Base-by-base conservation (phyloP, 2,888 invertebrate genomes). In the Escarpia spicata region DNA sequence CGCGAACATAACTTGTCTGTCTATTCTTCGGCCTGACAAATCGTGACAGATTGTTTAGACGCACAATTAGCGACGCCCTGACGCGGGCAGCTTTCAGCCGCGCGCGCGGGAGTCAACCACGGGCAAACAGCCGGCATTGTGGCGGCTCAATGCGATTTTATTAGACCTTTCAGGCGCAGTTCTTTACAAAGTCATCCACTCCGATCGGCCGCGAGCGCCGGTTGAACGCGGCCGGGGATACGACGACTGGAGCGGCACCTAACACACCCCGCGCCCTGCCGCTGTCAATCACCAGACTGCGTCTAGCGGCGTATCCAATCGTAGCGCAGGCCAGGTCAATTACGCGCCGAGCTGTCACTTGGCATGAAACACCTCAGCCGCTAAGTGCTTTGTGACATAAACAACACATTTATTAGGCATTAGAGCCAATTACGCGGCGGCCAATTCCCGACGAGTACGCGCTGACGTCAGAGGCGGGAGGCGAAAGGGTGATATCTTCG, bases 11-110 rank as follows among this genome's bases (percentile, higher is more conserved):
- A 91, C 91, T 91, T 91, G 91, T 91, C 91, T 91, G 91, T 44
- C 91, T 91, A 91, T 91, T 91, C 91, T 91, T 91, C 43, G 44
- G 37, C 15, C 91, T 91, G 91, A 91, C 91, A 91, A 91, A 91
- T 91, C 91, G 44, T 91, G 91, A 91, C 91, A 91, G 91, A 91
- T 91, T 44, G 91, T 91, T 91, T 44, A 44, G 43, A 43, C 43
- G 43, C 43, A 43, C 91, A 91, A 91, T 91, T 91, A 91, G 91
- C 44, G 91, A 43, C 43, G 91, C 91, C 44, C 26, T 31, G 44
- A 19, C 19, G 43, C 91, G 12, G 44, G 12, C 75, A 31, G 91
- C 44, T 19, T 43, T 91, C 19, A 44, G 44, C 4, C 31, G 44
- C 91, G 19, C 91, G 43, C 44, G 43, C 43, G 91, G 91, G 91